Evolutionary conservation across 1,140 invertebrate genomes (phyloP).

Genomic region (Babylonia areolata): DNA sequence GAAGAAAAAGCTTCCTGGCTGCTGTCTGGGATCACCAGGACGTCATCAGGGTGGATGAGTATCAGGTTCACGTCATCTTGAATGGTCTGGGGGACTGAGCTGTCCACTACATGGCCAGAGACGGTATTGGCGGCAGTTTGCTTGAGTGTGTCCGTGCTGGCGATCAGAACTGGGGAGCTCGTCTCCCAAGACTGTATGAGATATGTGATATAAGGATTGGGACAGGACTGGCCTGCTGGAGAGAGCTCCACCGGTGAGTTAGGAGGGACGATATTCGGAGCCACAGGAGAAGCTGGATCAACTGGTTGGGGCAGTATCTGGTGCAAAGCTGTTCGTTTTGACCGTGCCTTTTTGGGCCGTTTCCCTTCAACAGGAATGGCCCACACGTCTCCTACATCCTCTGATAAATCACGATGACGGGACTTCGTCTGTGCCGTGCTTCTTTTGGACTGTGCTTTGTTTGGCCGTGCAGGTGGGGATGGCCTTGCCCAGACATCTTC

Average conservation of each 20-base stretch:
- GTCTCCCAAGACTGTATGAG: not conserved
- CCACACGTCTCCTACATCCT: slow-evolving; percentile 13
- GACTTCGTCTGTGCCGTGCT: too few relatives aligned
- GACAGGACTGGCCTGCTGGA: not conserved
- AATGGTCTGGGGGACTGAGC: not conserved
- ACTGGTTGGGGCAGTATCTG: not conserved
- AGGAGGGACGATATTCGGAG: not conserved
- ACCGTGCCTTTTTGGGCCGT: not conserved
- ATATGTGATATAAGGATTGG: slow-evolving; percentile 20
- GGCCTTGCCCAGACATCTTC: not conserved
- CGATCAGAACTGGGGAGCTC: not conserved
- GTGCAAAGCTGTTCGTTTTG: not conserved
- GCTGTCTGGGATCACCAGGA: slow-evolving; percentile 1
- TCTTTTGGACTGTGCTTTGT: not conserved
- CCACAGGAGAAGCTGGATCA: not conserved
- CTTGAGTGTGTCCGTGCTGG: not conserved
- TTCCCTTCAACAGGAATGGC: not conserved
- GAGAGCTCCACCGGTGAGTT: not conserved
- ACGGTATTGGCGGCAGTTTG: not conserved
- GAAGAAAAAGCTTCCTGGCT: not conserved
- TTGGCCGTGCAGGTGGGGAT: not conserved
- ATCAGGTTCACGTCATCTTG: not conserved
- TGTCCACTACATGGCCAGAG: not conserved
- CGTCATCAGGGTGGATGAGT: not conserved
- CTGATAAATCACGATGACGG: not conserved